Percentiles rank a stretch among this genome's conserved stretches.
Conservation (phyloP, 2,113 vertebrate genomes). For the Thalassoma bifasciatum region DNA sequence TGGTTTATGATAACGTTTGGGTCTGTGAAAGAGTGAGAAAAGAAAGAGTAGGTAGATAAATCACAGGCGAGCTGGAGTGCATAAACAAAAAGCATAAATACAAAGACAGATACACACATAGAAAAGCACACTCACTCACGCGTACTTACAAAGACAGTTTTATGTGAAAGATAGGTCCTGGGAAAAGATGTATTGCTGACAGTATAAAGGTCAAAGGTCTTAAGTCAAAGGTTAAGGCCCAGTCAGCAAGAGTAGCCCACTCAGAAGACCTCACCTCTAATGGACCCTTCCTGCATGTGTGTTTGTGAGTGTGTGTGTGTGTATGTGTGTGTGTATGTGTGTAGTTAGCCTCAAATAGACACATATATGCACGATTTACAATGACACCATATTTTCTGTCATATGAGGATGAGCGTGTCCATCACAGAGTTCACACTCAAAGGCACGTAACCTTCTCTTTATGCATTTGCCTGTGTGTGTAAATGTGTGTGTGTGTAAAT, state of each 20-base stretch:
- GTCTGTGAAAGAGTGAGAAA: neutral
- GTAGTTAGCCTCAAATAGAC: neutral
- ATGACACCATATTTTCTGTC: constrained; percentile 12
- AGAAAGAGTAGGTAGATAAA: neutral
- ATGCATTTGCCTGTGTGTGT: constrained; percentile 2
- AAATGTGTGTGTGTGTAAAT: constrained; percentile 3
- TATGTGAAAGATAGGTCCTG: constrained; percentile 15
- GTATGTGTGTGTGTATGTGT: constrained; percentile 3
- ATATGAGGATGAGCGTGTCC: constrained; percentile 1
- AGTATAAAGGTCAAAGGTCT: constrained; percentile 63
- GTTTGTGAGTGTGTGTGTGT: neutral
- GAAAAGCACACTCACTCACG: neutral
- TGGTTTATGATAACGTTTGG: neutral
- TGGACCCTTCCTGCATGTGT: neutral
- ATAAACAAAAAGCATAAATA: neutral
- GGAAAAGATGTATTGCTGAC: constrained; percentile 63
- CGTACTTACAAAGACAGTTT: neutral
- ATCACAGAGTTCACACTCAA: constrained; percentile 5
- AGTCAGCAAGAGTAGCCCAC: constrained; percentile 67
- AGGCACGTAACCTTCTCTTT: constrained; percentile 1
- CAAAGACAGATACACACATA: neutral
- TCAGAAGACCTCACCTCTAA: constrained; percentile 44
- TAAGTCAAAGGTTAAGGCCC: constrained; percentile 65
- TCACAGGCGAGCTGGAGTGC: neutral
- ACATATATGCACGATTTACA: constrained; percentile 4